phyloP scores from a whole-genome alignment of 2,113 vertebrate genomes.

The Neogale vison region DNA sequence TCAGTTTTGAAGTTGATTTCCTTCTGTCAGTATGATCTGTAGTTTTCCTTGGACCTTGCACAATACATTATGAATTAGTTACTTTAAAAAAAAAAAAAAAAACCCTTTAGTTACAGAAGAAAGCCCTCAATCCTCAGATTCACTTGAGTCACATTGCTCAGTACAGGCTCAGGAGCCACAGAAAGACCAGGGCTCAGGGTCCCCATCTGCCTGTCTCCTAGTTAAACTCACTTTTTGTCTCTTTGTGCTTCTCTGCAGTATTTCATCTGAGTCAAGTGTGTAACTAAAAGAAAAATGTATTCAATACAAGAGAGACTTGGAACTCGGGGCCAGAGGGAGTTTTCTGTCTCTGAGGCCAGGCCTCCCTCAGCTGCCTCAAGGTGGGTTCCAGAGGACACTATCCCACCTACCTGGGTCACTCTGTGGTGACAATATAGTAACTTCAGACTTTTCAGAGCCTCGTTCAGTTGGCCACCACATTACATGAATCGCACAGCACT shows the following conservation, averaged over 20 bases:
- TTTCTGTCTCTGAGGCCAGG: neutral
- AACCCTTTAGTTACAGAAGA: neutral
- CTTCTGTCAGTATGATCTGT: neutral
- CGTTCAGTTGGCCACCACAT: neutral
- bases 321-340: neutral
- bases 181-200: no score
- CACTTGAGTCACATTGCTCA: neutral
- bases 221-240: neutral
- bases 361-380: neutral
- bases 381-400: neutral
- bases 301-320: neutral
- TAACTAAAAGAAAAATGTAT: neutral
- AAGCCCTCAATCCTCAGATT: neutral
- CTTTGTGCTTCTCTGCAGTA: neutral
- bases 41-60: constrained; percentile 53
- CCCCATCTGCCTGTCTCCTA: neutral
- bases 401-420: neutral
- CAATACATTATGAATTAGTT: neutral
- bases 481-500: neutral
- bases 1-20: constrained; percentile 50
- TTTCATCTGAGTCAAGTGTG: neutral
- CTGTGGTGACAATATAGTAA: neutral
- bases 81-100: neutral
- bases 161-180: neutral
- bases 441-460: neutral